Evolutionary conservation across 2,888 invertebrate species (phyloP).

Genomic region (Nebria salina): DNA sequence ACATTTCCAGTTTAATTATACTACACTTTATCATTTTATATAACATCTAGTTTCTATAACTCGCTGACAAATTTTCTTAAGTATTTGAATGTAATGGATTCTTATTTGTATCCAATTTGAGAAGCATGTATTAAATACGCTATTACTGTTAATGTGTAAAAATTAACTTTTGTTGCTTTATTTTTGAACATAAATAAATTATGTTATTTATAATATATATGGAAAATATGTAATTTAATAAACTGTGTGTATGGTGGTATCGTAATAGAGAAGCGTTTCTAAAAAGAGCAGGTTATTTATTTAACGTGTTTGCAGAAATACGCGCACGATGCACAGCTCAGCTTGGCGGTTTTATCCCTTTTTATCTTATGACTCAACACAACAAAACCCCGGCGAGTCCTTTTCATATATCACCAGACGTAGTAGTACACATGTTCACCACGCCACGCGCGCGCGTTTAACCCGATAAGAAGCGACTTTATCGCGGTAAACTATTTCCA

Average conservation of each 20-base stretch:
- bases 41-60: too few species aligned
- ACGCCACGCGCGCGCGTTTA: slow-evolving; percentile 10
- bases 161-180: too few species aligned
- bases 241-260: background rate
- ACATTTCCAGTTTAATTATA: background rate
- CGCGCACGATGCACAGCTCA: background rate
- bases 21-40: background rate
- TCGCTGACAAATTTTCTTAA: too few species aligned
- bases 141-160: too few species aligned
- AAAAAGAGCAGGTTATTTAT: background rate
- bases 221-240: background rate
- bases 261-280: background rate
- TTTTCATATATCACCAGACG: slow-evolving; percentile 34
- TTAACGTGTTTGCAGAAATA: background rate
- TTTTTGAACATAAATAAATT: too few species aligned
- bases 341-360: background rate
- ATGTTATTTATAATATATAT: background rate
- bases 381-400: slow-evolving; percentile 27
- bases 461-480: slow-evolving; percentile 31
- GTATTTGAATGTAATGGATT: too few species aligned
- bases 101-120: too few species aligned
- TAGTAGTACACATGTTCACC: slow-evolving; percentile 31
- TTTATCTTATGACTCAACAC: slow-evolving; percentile 10
- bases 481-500: slow-evolving; percentile 38
- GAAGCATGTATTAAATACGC: too few species aligned